Base-by-base conservation (phyloP, 2,888 invertebrate genomes). In the Lochmaea crataegi region DNA sequence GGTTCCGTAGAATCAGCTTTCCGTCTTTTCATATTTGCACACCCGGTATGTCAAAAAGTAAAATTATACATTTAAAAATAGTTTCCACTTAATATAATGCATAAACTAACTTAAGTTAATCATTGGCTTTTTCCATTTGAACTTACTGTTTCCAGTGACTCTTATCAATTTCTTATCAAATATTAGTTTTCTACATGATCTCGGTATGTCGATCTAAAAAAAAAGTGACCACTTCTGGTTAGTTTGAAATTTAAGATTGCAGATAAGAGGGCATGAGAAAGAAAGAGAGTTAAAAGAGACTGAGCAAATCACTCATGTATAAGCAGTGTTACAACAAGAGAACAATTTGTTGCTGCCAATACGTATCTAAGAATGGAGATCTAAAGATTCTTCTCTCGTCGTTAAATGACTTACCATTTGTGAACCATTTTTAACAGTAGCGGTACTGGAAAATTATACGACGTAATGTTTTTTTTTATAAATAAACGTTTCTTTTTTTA, bases 261-360 rank as follows among this genome's bases (percentile, higher is more conserved):
- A 38, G 61, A 63, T 63, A 63, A 63, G 42, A 16, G 18, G 38
- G 61, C 41, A 68, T 45, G n/a, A 68, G 42, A 22, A 68, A 68
- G 61, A 63, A 68, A 61, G 18, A 63, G 60, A 63, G 60, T 45
- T 61, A 57, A 41, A 32, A 53, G 68, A 41, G 68, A 42, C 68
- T 60, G 68, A 78, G 78, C 79, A 76, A 74, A 81, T 82, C 82
- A 81, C 73, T 82, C 81, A 82, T 82, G 79, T 76, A 75, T 77
- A 76, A 80, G 80, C 79, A 79, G 77, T 80, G 73, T 63, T 65
- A 75, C 78, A 76, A 83, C 81, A 78, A 80, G 80, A 80, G 80
- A 80, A 81, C 83, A 83, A 83, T 83, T 83, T 83, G 82, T 82
- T 82, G 80, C 75, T 71, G 63, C 77, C 74, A 81, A 82, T 82